Base-by-base conservation (phyloP, 2,888 invertebrate genomes). In the Eilema caniola region DNA sequence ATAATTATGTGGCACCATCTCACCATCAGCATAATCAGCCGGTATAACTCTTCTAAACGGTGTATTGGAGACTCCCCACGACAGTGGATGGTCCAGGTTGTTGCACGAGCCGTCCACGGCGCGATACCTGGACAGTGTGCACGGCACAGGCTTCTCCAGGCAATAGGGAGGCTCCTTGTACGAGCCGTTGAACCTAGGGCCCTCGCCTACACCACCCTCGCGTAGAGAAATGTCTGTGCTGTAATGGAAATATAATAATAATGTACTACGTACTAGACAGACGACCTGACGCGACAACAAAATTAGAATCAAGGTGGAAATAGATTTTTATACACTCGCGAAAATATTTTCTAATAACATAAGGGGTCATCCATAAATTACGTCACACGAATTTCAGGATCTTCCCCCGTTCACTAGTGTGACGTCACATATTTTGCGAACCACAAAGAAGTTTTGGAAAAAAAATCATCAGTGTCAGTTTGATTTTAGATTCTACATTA, bases 51-150 rank as follows among this genome's bases (percentile, higher is more conserved):
- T 96, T 69, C 97, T 95, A 82, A 97, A 98, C 0, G 98, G 97
- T n/a, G 96, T 96, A 86, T 97, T 96, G 0, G 97, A 96, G 0
- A 97, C 96, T 0, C 98, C 98, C 95, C 96, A 97, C 3, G 92
- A 90, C n/a, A 94, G 87, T 0, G 97, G 96, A 78, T 97, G 92
- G 12, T 93, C 82, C 71, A 97, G 88, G 88, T 97, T 98, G 87
- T 98, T 98, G 88, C 98, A 98, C 4, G 96, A 96, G 0, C 98
- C 98, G 80, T 98, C 97, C 56, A 96, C 94, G 0, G 95, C 95
- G 24, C 98, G 93, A 87, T 97, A 98, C 80, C 95, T 96, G 25
- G 92, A 90, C 72, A 87, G 87, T 14, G 86, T 80, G 71, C 96
- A 96, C 0, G 92, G 88, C 0, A 91, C 83, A 0, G 88, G 81